Conservation (phyloP, 1,140 invertebrate species). For the Armadillidium nasatum region DNA sequence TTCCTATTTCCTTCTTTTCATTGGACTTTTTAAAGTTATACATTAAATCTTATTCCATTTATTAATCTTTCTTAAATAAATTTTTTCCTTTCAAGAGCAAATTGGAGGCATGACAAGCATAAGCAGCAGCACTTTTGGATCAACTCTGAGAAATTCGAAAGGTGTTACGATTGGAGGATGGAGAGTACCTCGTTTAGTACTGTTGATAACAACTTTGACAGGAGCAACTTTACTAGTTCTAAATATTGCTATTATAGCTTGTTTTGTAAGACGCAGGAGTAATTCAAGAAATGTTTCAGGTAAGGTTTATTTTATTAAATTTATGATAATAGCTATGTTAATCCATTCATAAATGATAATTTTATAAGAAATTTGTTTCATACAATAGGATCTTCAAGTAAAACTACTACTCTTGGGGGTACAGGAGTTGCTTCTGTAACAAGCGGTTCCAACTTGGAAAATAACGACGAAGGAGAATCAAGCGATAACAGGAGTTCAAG, state of each 20-base stretch:
- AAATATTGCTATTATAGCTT: slow-evolving; percentile 27
- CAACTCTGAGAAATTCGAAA: not conserved
- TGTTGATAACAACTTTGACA: slow-evolving; percentile 21
- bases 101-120: not conserved
- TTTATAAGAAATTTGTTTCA: too few relatives aligned
- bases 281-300: slow-evolving; percentile 18
- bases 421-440: not conserved
- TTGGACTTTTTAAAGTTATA: too few relatives aligned
- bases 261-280: slow-evolving; percentile 17
- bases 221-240: slow-evolving; percentile 20
- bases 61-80: too few relatives aligned
- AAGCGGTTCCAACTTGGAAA: not conserved
- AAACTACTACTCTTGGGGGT: not conserved
- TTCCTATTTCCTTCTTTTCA: too few relatives aligned
- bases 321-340: not conserved
- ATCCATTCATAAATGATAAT: not conserved
- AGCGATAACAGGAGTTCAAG: not conserved
- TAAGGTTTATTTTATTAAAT: not conserved
- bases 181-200: slow-evolving; percentile 16
- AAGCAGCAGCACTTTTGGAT: not conserved
- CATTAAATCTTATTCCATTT: too few relatives aligned
- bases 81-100: too few relatives aligned
- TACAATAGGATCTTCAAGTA: not conserved
- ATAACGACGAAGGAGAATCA: not conserved
- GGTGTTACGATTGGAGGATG: slow-evolving; percentile 8